Conservation (phyloP, 2,797 vertebrate genomes). For the Enteromius paludinosus region DNA sequence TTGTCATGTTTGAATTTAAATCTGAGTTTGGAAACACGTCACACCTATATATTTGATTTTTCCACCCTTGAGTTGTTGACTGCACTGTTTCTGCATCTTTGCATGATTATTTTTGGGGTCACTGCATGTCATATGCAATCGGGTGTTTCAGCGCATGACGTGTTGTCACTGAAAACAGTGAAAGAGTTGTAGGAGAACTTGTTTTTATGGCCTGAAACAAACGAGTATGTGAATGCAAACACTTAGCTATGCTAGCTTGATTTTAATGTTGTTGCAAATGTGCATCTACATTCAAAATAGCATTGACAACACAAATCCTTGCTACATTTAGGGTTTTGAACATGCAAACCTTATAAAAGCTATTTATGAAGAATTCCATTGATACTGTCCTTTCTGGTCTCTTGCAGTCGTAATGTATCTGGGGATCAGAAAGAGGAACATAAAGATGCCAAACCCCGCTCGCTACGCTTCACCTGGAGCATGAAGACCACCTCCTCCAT, state of each 20-base stretch:
- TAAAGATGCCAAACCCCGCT: conserved; percentile 87
- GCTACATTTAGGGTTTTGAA: not conserved
- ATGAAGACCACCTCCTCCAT: conserved; percentile 93
- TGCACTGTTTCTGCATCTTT: conserved; percentile 3
- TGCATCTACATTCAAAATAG: not conserved
- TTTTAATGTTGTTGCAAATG: not conserved
- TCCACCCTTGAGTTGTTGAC: not conserved
- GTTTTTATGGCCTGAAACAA: not conserved
- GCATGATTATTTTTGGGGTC: conserved; percentile 41
- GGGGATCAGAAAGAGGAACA: conserved; percentile 87
- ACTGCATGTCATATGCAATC: conserved; percentile 42
- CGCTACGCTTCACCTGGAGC: conserved; percentile 90
- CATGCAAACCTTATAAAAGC: not conserved
- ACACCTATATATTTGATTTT: too few relatives aligned
- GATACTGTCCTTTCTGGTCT: not conserved
- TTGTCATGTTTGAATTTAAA: not conserved
- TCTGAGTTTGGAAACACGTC: not conserved
- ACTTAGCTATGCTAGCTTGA: not conserved
- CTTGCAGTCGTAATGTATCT: conserved; percentile 86
- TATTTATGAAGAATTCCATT: not conserved
- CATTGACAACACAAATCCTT: not conserved
- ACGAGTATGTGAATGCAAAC: not conserved
- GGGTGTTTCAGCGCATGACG: not conserved
- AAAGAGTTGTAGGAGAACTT: not conserved
- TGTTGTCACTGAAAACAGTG: conserved; percentile 7